A percentile compares a stretch with the other conserved stretches of the same genome.
These are phyloP conservation scores for Sepioteuthis lessoniana DNA, from an alignment of 2,888 invertebrate species.

Conservation along the genomic window DNA sequence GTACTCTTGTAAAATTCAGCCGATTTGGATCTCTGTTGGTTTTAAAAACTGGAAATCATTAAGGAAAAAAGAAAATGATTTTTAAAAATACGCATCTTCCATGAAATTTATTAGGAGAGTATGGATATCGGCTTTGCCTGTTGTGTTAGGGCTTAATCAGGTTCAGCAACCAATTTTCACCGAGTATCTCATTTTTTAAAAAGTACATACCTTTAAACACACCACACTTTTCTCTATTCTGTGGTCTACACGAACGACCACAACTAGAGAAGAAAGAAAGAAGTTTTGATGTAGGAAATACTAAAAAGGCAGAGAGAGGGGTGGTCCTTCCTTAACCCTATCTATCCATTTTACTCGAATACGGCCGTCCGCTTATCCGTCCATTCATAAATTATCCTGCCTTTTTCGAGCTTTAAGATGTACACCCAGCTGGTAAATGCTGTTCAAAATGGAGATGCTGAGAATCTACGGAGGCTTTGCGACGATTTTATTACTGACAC, in stretches of 20 bases:
- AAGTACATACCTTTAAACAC: background rate
- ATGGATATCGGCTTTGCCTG: background rate
- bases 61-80: too few relatives aligned
- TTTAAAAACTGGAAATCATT: too few relatives aligned
- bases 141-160: background rate
- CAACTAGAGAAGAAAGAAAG: background rate
- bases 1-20: background rate
- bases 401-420: slow-evolving; percentile 34
- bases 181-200: background rate
- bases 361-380: background rate
- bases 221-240: background rate
- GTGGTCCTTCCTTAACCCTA: background rate
- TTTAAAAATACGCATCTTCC: too few relatives aligned
- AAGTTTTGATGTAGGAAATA: background rate
- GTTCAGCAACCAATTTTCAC: background rate
- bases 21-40: background rate
- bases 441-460: slow-evolving; percentile 44
- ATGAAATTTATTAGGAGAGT: too few relatives aligned
- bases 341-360: background rate
- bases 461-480: slow-evolving; percentile 42
- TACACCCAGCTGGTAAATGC: slow-evolving; percentile 41
- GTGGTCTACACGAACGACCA: background rate
- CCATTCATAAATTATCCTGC: slow-evolving; percentile 33
- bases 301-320: background rate
- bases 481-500: slow-evolving; percentile 41